Evolutionary conservation across 2,113 vertebrate species (phyloP), one percentile per base, ranked within the genome.

Genomic region (Oncorhynchus clarkii): DNA sequence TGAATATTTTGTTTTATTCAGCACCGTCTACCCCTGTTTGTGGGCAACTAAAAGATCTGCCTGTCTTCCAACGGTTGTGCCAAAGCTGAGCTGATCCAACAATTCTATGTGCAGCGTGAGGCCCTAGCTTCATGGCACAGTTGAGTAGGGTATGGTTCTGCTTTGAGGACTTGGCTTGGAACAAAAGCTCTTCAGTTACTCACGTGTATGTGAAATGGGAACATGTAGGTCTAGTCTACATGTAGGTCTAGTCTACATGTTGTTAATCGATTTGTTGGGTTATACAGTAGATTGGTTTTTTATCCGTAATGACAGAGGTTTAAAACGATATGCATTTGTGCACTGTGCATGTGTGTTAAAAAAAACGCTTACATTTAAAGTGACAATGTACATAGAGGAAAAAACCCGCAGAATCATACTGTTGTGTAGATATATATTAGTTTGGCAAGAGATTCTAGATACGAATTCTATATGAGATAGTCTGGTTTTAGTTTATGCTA

Each of bases 1-100:
- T 80, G 79, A 90, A 90, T 79, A 88, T 87, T 89, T 84, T 89
- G 1, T 88, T 88, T 88, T 79, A 91, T 90, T 89, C 31, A 45
- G 39, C 2, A 9, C 39, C 2, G 2, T 45, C 39, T 45, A 76
- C 68, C 67, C 74, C 70, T 45, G 67, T 73, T 83, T 78, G 80
- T 31, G 59, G 84, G 59, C 74, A 22, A 67, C 13, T 14, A 59
- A 8, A 51, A 22, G 64, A 54, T 71, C 68, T 66, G 78, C 51
- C 80, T 65, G 54, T 69, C 62, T 73, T 13, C 4, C 34, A 31
- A 49, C 18, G 66, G 70, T 22, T 45, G 59, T 18, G 60, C 39
- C 39, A 11, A 11, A 26, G 24, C 68, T 68, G 71, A 72, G 76
- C 75, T 73, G 71, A 62, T 73, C 60, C 57, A 27, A 73, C 57